Evolutionary conservation across 2,113 vertebrate species (phyloP), one percentile per base, ranked within the genome.

Genomic region (Pelusios castaneus): DNA sequence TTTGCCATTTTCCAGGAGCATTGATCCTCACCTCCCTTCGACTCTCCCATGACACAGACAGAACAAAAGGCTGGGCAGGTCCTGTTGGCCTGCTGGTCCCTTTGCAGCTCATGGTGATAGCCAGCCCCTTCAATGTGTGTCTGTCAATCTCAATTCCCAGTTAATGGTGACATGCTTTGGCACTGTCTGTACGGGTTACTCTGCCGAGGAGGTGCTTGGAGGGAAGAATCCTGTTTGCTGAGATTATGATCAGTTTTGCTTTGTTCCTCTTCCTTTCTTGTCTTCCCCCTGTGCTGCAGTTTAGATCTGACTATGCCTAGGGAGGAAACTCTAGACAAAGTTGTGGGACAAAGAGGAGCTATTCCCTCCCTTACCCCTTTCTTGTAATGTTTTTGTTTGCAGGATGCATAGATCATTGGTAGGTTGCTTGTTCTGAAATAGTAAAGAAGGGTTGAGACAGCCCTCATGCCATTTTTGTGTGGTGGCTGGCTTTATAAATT

Each of bases 51-150:
- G 87, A 73, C 63, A 92, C 95, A 45, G 82, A 70, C 87, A 89
- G n/a, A 63, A 96, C 77, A 94, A 94, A 96, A 95, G 95, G 84
- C 86, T 89, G 92, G 60, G 89, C 84, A 63, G 55, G 29, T 60
- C 70, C 54, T 91, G 29, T 63, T 70, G 91, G 89, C 70, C 84
- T 47, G 38, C 80, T 52, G 83, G 85, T 94, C 78, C 60, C 67
- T 8, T 83, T 63, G 93, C 91, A 31, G 93, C 90, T 92, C 87
- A 58, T 38, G 90, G 73, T 94, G 93, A 93, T 90, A 94, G 93
- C 83, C 87, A 19, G 75, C 52, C 73, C 70, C 79, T 49, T 70
- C 31, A 60, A 9, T 19, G 90, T 63, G 75, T 58, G 90, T 16
- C 81, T 63, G 43, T 86, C 63, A n/a, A 55, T 76, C 79, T 10